phyloP scores from a whole-genome alignment of 35 echinoderm and acorn worm species.

The Apostichopus parvimensis region DNA sequence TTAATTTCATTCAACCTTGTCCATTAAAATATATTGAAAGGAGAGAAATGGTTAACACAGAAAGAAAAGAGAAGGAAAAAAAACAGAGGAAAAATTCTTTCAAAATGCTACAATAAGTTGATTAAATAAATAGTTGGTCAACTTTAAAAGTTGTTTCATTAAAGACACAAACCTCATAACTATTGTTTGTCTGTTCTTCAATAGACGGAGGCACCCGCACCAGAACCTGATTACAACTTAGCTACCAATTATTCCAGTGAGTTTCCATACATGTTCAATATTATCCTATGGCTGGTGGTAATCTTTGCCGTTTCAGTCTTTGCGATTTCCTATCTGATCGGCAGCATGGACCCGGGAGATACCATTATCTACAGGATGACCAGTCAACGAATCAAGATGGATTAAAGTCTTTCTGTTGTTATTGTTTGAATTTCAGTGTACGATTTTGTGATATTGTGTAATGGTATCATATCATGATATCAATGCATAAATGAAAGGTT shows the following conservation, averaged over 20 bases:
- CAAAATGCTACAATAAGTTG: too few species aligned
- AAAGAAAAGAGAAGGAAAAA: too few species aligned
- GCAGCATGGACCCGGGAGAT: constrained; percentile 93
- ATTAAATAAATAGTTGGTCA: too few species aligned
- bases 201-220: not conserved
- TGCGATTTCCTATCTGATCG: constrained; percentile 60
- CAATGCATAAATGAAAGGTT: not conserved
- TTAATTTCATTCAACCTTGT: too few species aligned
- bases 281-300: constrained; percentile 80
- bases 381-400: constrained; percentile 94
- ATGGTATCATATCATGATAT: not conserved
- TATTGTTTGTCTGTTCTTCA: not conserved
- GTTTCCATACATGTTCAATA: constrained; percentile 84
- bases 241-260: constrained; percentile 37
- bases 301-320: constrained; percentile 58
- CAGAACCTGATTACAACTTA: constrained; percentile 42
- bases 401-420: constrained; percentile 37
- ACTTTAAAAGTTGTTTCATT: not conserved
- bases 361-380: constrained; percentile 99
- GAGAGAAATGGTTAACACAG: too few species aligned
- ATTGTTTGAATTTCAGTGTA: not conserved
- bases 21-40: too few species aligned
- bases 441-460: not conserved
- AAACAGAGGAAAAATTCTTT: not conserved
- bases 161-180: not conserved